Evolutionary conservation across 2,888 invertebrate genomes (phyloP), one percentile per base, ranked within the genome.

Genomic region (Apodemia duryi): DNA sequence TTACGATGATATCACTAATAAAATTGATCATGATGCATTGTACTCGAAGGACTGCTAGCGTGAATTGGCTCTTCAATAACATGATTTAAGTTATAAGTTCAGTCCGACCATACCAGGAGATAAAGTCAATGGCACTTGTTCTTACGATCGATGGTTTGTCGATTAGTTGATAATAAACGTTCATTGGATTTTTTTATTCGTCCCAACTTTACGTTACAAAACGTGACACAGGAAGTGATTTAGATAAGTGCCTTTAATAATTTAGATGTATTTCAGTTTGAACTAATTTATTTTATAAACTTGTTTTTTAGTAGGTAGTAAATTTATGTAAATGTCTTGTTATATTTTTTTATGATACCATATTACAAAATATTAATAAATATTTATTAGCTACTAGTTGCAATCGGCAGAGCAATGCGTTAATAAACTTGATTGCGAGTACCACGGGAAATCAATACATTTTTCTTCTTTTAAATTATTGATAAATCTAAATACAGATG

Each of bases 81-180:
- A 57, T 57, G 1, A 13, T 57, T 57, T 57, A 57, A 57, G 57
- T 57, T 57, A 57, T 57, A 57, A 57, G 57, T 57, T 57, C 57
- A 57, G 29, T 57, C 57, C 29, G 57, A 49, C 49, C 6, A 49
- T 57, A 11, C 32, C 57, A 57, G 32, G 57, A 57, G 57, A 57
- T 57, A 57, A 57, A 57, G 57, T 57, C 57, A 57, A 57, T 57
- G 57, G 57, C 57, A 57, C 32, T 57, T 57, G 57, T 57, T 57
- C 32, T 32, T 57, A 57, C 57, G 57, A 57, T 57, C 54, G 54
- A 54, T 54, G 54, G 54, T 54, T 54, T 54, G 54, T 54, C 54
- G 54, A 54, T 54, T 54, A 54, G 10, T 54, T 54, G 29, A 54
- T 54, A 54, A 54, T 54, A 54, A 54, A 54, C 54, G 54, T 54